Evolutionary conservation across 2,888 invertebrate genomes (phyloP), one percentile per base, ranked within the genome.

Genomic region (Exocentrus adspersus): DNA sequence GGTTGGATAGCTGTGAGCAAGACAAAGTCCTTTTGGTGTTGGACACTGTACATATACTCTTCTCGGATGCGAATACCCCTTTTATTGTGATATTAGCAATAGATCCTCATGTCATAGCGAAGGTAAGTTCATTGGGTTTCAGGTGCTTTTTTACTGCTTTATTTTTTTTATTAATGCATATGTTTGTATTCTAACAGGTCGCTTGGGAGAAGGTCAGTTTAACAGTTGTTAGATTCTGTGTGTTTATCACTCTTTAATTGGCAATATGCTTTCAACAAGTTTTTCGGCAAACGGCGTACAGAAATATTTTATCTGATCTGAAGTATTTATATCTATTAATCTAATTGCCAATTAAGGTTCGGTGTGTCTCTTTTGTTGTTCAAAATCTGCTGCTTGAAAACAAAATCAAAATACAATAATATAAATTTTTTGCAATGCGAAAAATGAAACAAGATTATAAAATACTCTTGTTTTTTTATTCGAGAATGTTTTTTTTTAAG

Each of bases 91-190:
- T 99, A 68, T 87, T 98, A 72, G 98, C 98, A 1, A 97, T 98
- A 72, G 99, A 99, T 86, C 98, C 98, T 1, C 98, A 99, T 84
- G 95, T 98, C 69, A 97, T 99, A 77, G 94, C 98, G 72, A 97
- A 97, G 88, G 96, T 92, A 81, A 79, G 78, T 75, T 9, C 2
- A 0, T 37, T 20, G 7, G 1, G 20, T 41, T 7, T 14, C 17
- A 30, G 21, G 41, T 28, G 42, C 37, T 41, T 32, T 62, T 19
- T 30, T 56, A 43, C 46, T 28, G 57, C 57, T 57, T 57, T 46
- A 12, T 45, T 54, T 46, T 54, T 56, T 57, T 46, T 57, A 67
- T 62, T 70, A 68, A 70, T 64, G 56, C 56, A 51, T 54, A 60
- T 43, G 58, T 64, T 59, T 67, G 51, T 72, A 68, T 74, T 80